A percentile compares a stretch with the other conserved stretches of the same genome.
phyloP scores from a whole-genome alignment of 2,113 vertebrate species.

The Chinchilla lanigera region DNA sequence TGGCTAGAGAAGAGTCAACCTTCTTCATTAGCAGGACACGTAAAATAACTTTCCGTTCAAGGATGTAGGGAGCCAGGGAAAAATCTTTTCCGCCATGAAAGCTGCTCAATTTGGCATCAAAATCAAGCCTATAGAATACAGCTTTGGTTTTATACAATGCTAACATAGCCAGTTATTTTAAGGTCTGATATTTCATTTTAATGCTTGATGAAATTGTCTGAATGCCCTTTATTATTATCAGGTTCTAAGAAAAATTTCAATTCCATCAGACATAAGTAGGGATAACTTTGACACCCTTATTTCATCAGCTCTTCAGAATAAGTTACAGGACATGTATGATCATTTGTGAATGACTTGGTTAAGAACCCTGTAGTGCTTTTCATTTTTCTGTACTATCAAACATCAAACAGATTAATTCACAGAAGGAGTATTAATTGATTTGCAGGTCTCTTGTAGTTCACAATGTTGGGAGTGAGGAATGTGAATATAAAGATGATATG shows the following conservation, averaged over 20 bases:
- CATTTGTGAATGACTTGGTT: background rate
- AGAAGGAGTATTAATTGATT: constrained; percentile 23
- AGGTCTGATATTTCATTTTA: background rate
- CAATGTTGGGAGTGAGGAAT: background rate
- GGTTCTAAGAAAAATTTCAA: background rate
- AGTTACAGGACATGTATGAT: background rate
- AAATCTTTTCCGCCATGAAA: background rate
- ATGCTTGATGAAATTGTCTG: background rate
- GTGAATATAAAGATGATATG: background rate
- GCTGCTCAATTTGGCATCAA: background rate
- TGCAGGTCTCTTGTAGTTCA: background rate
- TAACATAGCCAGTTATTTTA: background rate
- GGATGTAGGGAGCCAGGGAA: background rate
- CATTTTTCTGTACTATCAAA: background rate
- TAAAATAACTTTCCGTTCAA: constrained; percentile 42
- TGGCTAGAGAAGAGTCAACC: background rate
- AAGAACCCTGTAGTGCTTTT: background rate
- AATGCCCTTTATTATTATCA: background rate
- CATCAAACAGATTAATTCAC: constrained; percentile 19
- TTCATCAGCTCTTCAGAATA: background rate
- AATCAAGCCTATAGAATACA: background rate
- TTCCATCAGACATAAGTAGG: background rate
- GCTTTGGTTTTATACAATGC: background rate
- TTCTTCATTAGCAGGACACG: background rate
- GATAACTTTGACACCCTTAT: constrained; percentile 1